Evolutionary conservation across 1,140 invertebrate genomes (phyloP), one percentile per base, ranked within the genome.

Genomic region (Drosophila quadrilineata): DNA sequence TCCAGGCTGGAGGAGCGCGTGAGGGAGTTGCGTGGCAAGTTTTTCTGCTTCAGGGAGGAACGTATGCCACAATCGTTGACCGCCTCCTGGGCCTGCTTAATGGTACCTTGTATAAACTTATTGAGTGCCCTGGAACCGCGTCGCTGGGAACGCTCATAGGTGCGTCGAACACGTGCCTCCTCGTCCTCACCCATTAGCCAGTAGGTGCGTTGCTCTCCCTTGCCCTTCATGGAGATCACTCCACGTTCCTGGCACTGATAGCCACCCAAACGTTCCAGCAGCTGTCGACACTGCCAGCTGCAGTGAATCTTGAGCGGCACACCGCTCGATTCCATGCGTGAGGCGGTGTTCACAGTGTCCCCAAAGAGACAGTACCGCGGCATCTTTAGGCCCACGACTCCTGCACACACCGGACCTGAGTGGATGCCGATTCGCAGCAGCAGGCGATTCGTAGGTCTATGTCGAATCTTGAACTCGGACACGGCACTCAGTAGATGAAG

Each of bases 341-440:
- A 97, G 0, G 97, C 96, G 0, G 96, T 98, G 89, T 98, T 98
- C 3, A 98, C 95, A 0, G 97, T 98, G 86, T 98, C 97, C 0
- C 97, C 97, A 88, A 97, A 98, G 3, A 98, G 91, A 88, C 97
- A 98, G 89, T 98, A 99, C 10, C 98, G 92, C 0, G 98, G 98
- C 97, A 99, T 98, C 35, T 97, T 98, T 2, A 98, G 91, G 1
- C 97, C 98, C 0, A 99, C 97, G 16, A 99, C 97, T 16, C 97
- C 89, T 0, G 89, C 86, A 53, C 88, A 89, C n/a, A 90, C 89
- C 0, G 89, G 89, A 94, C 96, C 97, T 28, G 96, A 96, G 90
- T 98, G 97, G 50, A 98, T 95, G 26, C 98, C 98, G 54, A 98
- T 97, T 16, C 98, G 92, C 1, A 99, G 92, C 72, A 96, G 93